Percentiles rank a stretch among this genome's conserved stretches.
These are phyloP conservation scores for Ctenicera cuprea DNA, from an alignment of 2,888 invertebrate species.

Conservation along the genomic window DNA sequence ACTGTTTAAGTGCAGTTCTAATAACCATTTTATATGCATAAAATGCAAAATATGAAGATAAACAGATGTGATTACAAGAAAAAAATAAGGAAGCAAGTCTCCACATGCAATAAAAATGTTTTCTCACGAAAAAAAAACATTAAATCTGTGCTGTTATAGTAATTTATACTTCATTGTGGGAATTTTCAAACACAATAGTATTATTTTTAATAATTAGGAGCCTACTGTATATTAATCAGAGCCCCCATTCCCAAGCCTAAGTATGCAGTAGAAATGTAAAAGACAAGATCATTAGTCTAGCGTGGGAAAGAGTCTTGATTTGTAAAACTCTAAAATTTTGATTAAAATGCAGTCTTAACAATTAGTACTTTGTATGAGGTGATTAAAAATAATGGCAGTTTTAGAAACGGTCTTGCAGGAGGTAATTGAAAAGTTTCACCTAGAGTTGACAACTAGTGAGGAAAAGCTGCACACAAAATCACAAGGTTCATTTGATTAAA, in stretches of 20 bases:
- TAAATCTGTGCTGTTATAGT: constrained; percentile 56
- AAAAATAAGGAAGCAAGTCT: constrained; percentile 55
- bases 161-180: constrained; percentile 67
- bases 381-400: constrained; percentile 20
- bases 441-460: background rate
- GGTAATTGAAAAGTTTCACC: background rate
- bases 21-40: no score
- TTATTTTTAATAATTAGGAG: constrained; percentile 71
- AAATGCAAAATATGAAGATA: constrained; percentile 38
- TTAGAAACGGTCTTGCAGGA: background rate
- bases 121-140: constrained; percentile 57
- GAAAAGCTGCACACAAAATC: no score
- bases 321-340: constrained; percentile 26
- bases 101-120: constrained; percentile 55
- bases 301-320: constrained; percentile 51
- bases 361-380: constrained; percentile 9
- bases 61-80: constrained; percentile 25
- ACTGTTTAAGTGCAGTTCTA: no score
- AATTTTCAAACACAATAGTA: constrained; percentile 68
- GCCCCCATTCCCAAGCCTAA: constrained; percentile 70
- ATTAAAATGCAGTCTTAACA: constrained; percentile 26
- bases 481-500: constrained; percentile 17
- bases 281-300: constrained; percentile 45
- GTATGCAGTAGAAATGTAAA: constrained; percentile 41
- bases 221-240: constrained; percentile 71